phyloP scores from a whole-genome alignment of 2,888 invertebrate species.

The Limnephilus auricula region DNA sequence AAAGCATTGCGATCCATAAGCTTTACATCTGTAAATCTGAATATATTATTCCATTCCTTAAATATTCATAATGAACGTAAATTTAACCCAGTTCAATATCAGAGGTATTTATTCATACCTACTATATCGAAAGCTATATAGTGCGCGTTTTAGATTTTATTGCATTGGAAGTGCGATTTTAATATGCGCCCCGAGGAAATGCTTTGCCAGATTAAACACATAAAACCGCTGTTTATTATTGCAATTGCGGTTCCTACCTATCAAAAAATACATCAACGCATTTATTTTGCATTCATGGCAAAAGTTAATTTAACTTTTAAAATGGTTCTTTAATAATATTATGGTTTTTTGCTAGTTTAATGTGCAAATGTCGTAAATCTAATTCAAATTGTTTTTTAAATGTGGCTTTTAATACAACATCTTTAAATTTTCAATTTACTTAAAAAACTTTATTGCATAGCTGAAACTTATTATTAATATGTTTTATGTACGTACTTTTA shows the following conservation, averaged over 20 bases:
- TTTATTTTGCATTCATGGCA: neutral
- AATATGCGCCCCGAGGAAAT: slow-evolving; percentile 8
- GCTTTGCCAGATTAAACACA: neutral
- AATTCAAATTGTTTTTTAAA: slow-evolving; percentile 2
- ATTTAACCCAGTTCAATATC: neutral
- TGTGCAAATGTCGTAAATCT: neutral
- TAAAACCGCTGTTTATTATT: slow-evolving; percentile 15
- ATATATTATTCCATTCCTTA: neutral
- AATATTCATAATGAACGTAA: neutral
- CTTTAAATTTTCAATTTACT: neutral
- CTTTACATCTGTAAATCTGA: neutral
- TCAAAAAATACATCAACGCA: neutral
- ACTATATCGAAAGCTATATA: neutral
- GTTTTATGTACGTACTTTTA: neutral
- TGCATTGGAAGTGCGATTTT: neutral
- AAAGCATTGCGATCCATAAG: no score
- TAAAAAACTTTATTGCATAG: neutral
- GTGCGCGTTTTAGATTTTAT: neutral
- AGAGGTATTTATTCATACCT: neutral
- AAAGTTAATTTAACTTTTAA: neutral
- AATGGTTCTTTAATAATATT: neutral
- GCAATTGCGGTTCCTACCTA: neutral
- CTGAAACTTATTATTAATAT: neutral
- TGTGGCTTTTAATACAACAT: neutral
- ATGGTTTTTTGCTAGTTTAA: neutral